Evolutionary conservation across 2,797 vertebrate genomes (phyloP), one percentile per base, ranked within the genome.

Genomic region (Pseudopleuronectes americanus): DNA sequence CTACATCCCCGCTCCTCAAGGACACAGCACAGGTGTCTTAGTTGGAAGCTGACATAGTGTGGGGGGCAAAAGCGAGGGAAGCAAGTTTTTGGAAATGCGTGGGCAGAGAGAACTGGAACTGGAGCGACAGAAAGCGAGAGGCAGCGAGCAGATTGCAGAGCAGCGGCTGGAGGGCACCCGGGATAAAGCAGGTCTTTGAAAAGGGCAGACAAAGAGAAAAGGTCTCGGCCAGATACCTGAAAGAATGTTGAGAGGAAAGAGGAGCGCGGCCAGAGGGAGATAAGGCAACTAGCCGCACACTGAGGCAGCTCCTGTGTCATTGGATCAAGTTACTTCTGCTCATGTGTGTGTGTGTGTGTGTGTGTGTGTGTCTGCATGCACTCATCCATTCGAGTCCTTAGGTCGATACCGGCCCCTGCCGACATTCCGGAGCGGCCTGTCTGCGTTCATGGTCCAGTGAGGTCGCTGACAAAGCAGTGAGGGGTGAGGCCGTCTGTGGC

Each of bases 211-310:
- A 92, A 92, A 92, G 90, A 88, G 90, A 92, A 93, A 93, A 93
- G 89, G 92, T 92, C 92, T 91, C 76, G 63, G 89, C 91, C 91
- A 93, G 93, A 93, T 93, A 93, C 92, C 92, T 91, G 90, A 92
- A 94, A 93, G 92, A 94, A 94, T 94, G 93, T 89, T 77, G 88
- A 92, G 90, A 92, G 92, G 90, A 91, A 90, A 92, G 87, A 90
- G 89, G 89, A 94, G 90, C 87, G 60, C 80, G 81, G 90, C 88
- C 87, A 90, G 81, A 76, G 81, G 83, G 88, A 93, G 92, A 92
- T 92, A 93, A 94, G 90, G 89, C 91, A 85, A 88, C 92, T 91
- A 93, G 90, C 89, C 64, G 76, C 92, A 90, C 90, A 92, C 86
- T 76, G 82, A 89, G 89, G 79, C 81, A 80, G 89, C 88, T 92